phyloP scores from a whole-genome alignment of 2,797 vertebrate genomes.

The Hapalemur alaotrensis region DNA sequence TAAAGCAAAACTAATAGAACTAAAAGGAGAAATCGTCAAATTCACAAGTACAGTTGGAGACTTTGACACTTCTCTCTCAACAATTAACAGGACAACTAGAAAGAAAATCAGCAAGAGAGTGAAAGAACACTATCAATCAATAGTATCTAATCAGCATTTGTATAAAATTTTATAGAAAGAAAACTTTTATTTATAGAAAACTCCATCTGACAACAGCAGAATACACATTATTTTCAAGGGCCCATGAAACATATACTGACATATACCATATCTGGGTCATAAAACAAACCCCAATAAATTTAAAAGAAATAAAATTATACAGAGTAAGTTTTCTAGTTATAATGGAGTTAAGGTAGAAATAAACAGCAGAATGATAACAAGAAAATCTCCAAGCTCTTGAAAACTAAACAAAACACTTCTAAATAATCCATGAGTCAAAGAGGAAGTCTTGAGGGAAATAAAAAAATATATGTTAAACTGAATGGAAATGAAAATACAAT shows the following conservation, averaged over 20 bases:
- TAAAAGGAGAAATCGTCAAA: background rate
- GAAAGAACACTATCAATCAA: background rate
- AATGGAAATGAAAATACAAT: slow-evolving; percentile 31
- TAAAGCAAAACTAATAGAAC: background rate
- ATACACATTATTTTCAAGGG: background rate
- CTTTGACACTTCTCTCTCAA: background rate
- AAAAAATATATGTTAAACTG: background rate
- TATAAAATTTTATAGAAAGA: background rate
- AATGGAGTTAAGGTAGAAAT: background rate
- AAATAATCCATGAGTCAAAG: background rate
- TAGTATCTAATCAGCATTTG: background rate
- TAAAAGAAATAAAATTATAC: background rate
- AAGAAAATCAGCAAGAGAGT: background rate
- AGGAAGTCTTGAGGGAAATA: background rate
- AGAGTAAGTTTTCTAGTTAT: background rate
- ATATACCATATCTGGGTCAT: background rate
- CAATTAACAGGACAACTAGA: background rate
- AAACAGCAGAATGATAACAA: background rate
- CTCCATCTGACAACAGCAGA: background rate
- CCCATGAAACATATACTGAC: background rate
- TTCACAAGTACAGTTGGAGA: background rate
- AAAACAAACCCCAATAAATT: background rate
- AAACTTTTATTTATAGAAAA: background rate
- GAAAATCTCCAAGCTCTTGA: background rate
- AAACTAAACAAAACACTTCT: background rate